phyloP scores from a whole-genome alignment of 2,888 invertebrate genomes.

The Prostheceraeus crozeri region DNA sequence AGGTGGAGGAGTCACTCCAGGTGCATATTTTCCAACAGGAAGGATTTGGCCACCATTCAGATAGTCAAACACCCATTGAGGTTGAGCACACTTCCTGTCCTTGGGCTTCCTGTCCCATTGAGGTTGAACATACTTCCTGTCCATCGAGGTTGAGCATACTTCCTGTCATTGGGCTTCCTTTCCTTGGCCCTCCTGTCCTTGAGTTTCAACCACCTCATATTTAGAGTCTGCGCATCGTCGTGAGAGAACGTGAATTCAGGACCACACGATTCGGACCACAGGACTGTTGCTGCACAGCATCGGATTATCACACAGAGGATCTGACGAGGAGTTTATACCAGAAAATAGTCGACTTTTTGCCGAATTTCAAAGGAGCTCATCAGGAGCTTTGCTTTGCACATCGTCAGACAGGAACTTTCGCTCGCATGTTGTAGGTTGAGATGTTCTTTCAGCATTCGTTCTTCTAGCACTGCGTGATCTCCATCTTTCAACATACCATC shows the following conservation, averaged over 20 bases:
- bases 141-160: too few species aligned
- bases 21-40: slow-evolving; percentile 83
- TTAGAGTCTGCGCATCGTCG: slow-evolving; percentile 80
- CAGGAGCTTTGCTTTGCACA: too few species aligned
- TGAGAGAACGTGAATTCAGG: slow-evolving; percentile 80
- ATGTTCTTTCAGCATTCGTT: too few species aligned
- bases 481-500: too few species aligned
- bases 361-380: too few species aligned
- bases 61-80: slow-evolving; percentile 95
- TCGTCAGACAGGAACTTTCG: too few species aligned
- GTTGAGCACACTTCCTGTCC: slow-evolving; percentile 85
- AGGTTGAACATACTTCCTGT: too few species aligned
- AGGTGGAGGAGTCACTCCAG: slow-evolving; percentile 80
- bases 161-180: too few species aligned
- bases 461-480: too few species aligned
- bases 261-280: slow-evolving; percentile 81
- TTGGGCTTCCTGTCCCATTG: too few species aligned
- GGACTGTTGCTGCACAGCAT: slow-evolving; percentile 52
- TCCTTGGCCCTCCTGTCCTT: too few species aligned
- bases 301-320: slow-evolving; percentile 76
- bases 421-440: too few species aligned
- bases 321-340: slow-evolving; percentile 86
- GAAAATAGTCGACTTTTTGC: slow-evolving; percentile 67
- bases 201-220: slow-evolving; percentile 84
- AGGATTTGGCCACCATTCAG: slow-evolving; percentile 76